Evolutionary conservation across 2,888 invertebrate species (phyloP).

Genomic region (Temnothorax ravouxi): DNA sequence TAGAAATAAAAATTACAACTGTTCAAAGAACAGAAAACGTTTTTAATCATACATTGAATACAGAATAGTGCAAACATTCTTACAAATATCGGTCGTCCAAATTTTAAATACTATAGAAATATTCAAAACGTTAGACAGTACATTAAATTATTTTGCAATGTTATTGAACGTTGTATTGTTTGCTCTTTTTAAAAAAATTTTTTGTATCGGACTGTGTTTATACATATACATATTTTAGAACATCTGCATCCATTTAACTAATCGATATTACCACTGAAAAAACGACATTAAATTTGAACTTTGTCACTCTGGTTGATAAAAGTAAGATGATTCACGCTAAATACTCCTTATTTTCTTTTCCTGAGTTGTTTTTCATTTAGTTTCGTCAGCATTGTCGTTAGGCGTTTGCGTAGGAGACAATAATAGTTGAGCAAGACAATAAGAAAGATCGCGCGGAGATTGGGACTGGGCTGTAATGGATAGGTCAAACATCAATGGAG

Average conservation of each 20-base stretch:
- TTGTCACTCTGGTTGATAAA: not conserved
- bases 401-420: constrained; percentile 85
- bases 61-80: not conserved
- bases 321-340: constrained; percentile 67
- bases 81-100: not conserved
- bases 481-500: constrained; percentile 86
- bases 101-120: not conserved
- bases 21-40: not conserved
- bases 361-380: constrained; percentile 80
- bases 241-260: not conserved
- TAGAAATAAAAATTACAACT: not conserved
- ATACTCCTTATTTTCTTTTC: constrained; percentile 74
- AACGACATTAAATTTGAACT: not conserved
- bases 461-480: constrained; percentile 86
- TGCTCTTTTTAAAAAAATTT: not conserved
- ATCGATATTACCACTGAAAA: not conserved
- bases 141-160: not conserved
- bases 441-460: constrained; percentile 82
- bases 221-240: not conserved
- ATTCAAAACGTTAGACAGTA: not conserved
- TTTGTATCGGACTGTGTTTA: not conserved
- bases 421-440: constrained; percentile 82
- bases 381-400: constrained; percentile 85
- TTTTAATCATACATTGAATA: not conserved
- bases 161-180: not conserved